Percentiles rank a stretch among this genome's conserved stretches.
Evolutionary conservation across 2,113 vertebrate genomes (phyloP).

Genomic region (Chitala chitala): DNA sequence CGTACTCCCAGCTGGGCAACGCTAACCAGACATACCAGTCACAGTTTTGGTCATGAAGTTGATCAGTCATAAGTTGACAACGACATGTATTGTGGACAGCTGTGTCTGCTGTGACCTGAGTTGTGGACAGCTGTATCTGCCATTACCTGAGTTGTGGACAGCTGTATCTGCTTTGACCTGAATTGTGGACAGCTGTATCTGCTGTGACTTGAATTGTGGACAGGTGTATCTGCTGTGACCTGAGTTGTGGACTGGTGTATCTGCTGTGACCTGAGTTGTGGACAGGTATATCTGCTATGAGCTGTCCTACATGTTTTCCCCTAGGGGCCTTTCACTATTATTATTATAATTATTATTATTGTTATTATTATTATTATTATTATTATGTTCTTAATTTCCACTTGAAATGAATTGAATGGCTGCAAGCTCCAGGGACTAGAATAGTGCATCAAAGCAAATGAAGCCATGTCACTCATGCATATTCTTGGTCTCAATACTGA

Average conservation of each 20-base stretch:
- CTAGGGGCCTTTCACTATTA: not conserved
- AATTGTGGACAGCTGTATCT: not conserved
- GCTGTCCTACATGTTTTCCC: too few relatives aligned
- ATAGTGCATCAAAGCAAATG: conserved; percentile 14
- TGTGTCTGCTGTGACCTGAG: not conserved
- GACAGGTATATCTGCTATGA: too few relatives aligned
- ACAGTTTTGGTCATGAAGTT: too few relatives aligned
- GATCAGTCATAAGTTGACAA: too few relatives aligned
- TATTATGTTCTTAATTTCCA: not conserved
- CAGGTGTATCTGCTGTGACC: not conserved
- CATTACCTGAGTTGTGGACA: not conserved
- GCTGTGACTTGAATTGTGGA: not conserved
- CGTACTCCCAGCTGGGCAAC: too few relatives aligned
- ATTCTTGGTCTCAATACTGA: conserved; percentile 10
- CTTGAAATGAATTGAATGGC: not conserved
- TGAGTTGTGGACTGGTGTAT: too few relatives aligned
- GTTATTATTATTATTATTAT: not conserved
- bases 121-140: not conserved
- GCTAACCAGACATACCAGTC: too few relatives aligned
- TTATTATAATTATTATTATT: not conserved
- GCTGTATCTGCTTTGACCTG: not conserved
- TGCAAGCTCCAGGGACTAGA: not conserved
- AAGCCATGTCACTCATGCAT: not conserved
- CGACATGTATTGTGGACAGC: too few relatives aligned
- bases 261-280: too few relatives aligned